Base-by-base conservation (phyloP, 2,888 invertebrate species). In the Syritta pipiens region DNA sequence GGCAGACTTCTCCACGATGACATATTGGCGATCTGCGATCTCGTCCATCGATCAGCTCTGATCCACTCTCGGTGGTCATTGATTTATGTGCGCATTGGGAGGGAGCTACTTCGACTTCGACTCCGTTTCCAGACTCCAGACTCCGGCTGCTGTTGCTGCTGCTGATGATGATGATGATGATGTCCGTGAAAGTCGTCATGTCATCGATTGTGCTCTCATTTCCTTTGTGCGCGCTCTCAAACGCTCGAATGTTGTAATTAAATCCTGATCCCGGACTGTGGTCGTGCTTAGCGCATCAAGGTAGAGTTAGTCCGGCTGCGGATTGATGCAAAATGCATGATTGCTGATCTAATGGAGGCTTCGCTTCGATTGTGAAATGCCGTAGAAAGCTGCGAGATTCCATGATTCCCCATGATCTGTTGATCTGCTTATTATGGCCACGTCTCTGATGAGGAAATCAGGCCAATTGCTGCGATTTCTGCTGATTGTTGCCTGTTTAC, bases 11-110 rank as follows among this genome's bases (percentile, higher is more conserved):
- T 37, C 71, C n/a, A n/a, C n/a, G 67, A 67, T 79, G 77, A 79
- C 77, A 74, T 79, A 79, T 79, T 79, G 49, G 48, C 55, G 77
- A 79, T 74, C 77, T 49, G 24, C 74, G 77, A 79, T 79, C 77
- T 74, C 37, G 67, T 59, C 72, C 60, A 79, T 79, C 77, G 65
- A 79, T 79, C 77, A 79, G 32, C 24, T 72, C 67, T 55, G 7
- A n/a, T n/a, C n/a, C n/a, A n/a, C n/a, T n/a, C 72, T 67, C 67
- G 74, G 71, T 74, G 44, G 42, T n/a, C 55, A 57, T 44, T 74
- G 67, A 72, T 67, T 79, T 72, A 72, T 77, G 28, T 22, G 37
- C 49, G 28, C 30, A 20, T 62, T 48, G 42, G n/a, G 75, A 53
- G 69, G 68, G 69, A 69, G 75, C 44, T 48, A 49, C 62, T 28